Evolutionary conservation across 2,888 invertebrate species (phyloP), one percentile per base, ranked within the genome.

Genomic region (Parelbella ahira): DNA sequence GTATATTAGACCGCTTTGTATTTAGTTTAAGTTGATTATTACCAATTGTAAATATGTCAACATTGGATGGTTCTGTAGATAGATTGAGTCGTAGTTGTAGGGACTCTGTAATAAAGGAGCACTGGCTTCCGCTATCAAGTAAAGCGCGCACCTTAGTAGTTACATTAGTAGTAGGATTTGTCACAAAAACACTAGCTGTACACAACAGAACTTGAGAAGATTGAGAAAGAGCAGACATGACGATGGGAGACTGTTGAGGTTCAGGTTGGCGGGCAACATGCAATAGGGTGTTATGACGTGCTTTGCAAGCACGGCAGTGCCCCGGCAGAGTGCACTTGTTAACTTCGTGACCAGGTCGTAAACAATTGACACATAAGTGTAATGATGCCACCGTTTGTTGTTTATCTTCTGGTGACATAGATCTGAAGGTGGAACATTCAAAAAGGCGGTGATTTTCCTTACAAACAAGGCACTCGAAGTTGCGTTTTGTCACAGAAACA

Each of bases 301-400:
- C 7, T 21, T 29, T 37, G n/a, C 29, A 29, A 3, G 29, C 29
- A 8, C 23, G 20, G 5, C 21, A 37, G 13, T 8, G 12, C 7
- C 29, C 28, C 20, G 20, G 12, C 32, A 32, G 11, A 11, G 11
- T 6, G 32, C 32, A 4, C 20, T 32, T n/a, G n/a, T n/a, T n/a
- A n/a, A n/a, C n/a, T n/a, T n/a, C n/a, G 5, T 32, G 32, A 4
- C 32, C 32, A 32, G 32, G 7, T 4, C 32, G 32, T n/a, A 32
- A 20, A 4, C 32, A 32, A 20, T 32, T 32, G 9, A 20, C 20
- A 20, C 32, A 32, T 4, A 32, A 12, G 10, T 11, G 10, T 12
- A 32, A 9, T 4, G 19, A 20, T 10, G 10, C 8, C 11, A 11
- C 32, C 6, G 6, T 11, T 5, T n/a, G n/a, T 11, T 32, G 32